Evolutionary conservation across 1,140 invertebrate genomes (phyloP).

Genomic region (Psix sp.): DNA sequence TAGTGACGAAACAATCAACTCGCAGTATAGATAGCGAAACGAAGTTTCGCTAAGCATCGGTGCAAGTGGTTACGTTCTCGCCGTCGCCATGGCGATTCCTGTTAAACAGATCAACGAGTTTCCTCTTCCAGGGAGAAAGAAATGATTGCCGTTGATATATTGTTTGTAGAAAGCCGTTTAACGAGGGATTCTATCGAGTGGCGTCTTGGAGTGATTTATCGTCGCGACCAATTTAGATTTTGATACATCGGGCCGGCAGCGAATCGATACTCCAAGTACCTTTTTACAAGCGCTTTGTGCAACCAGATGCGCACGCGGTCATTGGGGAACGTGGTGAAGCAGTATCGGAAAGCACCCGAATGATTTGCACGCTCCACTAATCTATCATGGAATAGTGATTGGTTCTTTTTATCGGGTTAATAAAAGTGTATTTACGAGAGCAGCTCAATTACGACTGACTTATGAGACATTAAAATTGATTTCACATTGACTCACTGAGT

Average conservation of each 20-base stretch:
- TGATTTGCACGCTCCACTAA: constrained; percentile 30
- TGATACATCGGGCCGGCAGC: constrained; percentile 33
- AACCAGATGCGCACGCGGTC: constrained; percentile 40
- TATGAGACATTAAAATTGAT: constrained; percentile 19
- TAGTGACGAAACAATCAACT: no score
- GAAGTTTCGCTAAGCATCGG: no score
- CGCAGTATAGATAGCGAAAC: no score
- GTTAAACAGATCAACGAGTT: constrained; percentile 29
- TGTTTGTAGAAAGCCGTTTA: constrained; percentile 48
- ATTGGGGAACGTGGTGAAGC: constrained; percentile 2
- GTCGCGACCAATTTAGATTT: constrained; percentile 49
- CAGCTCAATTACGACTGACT: not conserved
- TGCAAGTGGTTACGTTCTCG: constrained; percentile 5
- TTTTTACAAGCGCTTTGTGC: constrained; percentile 21
- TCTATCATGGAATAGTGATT: constrained; percentile 15
- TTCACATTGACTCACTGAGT: no score
- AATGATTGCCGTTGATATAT: constrained; percentile 39
- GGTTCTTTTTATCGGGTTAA: constrained; percentile 8
- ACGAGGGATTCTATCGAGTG: constrained; percentile 33
- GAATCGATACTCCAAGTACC: constrained; percentile 39
- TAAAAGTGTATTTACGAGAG: constrained; percentile 19
- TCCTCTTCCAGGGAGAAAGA: constrained; percentile 18
- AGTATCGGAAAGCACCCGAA: constrained; percentile 4
- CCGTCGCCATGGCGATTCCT: constrained; percentile 16
- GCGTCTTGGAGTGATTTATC: constrained; percentile 47